A percentile compares a stretch with the other conserved stretches of the same genome.
Conservation (phyloP, 2,113 vertebrate genomes). For the Nematolebias whitei region DNA sequence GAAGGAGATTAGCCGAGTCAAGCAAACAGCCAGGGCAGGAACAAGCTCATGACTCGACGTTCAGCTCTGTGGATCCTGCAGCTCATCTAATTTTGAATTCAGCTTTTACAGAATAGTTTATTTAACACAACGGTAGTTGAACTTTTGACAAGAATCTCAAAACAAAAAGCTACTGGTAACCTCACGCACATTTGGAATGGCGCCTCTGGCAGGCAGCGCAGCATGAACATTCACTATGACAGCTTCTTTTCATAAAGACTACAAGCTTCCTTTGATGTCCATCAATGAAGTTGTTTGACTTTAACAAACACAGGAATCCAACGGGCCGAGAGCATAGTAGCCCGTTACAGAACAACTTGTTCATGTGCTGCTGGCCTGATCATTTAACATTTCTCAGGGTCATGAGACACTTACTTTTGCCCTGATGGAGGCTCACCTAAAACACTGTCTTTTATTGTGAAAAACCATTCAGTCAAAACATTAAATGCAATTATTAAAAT, state of each 20-base stretch:
- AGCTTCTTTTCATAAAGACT: slow-evolving; percentile 66
- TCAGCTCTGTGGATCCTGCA: too few relatives aligned
- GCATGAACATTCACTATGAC: slow-evolving; percentile 77
- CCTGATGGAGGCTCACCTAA: too few relatives aligned
- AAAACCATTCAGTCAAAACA: fast-evolving
- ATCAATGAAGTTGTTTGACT: slow-evolving; percentile 39
- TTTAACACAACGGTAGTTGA: not conserved
- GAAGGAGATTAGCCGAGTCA: slow-evolving; percentile 59
- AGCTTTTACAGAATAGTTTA: slow-evolving; percentile 1
- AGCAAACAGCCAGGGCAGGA: slow-evolving; percentile 27
- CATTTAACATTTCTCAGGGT: too few relatives aligned
- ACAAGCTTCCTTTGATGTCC: slow-evolving; percentile 53
- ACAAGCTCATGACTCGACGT: not conserved
- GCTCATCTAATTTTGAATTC: too few relatives aligned
- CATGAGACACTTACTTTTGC: too few relatives aligned
- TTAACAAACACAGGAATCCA: slow-evolving; percentile 32
- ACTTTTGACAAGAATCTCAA: not conserved
- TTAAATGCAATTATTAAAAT: not conserved
- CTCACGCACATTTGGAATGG: slow-evolving; percentile 55
- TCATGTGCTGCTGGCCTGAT: not conserved
- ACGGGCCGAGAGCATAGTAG: not conserved
- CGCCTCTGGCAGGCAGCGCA: slow-evolving; percentile 53
- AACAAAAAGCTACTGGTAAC: too few relatives aligned
- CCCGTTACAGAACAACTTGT: not conserved
- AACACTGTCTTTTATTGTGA: not conserved